Base-by-base conservation (phyloP, 2,888 invertebrate genomes). In the Gerosis bhagava region DNA sequence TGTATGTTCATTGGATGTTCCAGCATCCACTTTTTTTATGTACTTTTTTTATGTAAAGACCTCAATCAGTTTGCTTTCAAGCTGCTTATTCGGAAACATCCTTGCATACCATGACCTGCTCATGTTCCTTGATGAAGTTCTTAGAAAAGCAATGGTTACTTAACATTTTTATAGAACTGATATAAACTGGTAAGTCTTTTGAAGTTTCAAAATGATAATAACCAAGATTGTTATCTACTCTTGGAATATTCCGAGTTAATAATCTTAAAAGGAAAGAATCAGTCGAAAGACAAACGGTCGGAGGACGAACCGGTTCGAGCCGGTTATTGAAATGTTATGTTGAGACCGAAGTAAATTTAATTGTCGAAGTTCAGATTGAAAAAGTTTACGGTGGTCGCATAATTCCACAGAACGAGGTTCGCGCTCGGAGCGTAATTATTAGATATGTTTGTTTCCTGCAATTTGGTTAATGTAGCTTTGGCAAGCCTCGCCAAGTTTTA, bases 321-420 rank as follows among this genome's bases (percentile, higher is more conserved):
- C 66, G 71, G 67, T 77, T 78, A 81, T 81, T 81, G 80, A 83
- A 84, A 82, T 78, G 73, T 78, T 78, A 76, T 74, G 72, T 79
- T 73, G 68, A 70, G 72, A 74, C 77, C 74, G 61, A 68, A 76
- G 74, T 78, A 80, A 81, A 86, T 83, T 83, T 83, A 84, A 84
- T 86, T 86, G 83, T 79, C 71, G 72, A 84, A 86, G 84, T 86
- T 86, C 70, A 73, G 79, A 86, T 86, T 86, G 83, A 86, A 86
- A 86, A 86, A 86, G 86, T 86, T n/a, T 86, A 76, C 61, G 67
- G 70, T 70, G 77, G 80, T 75, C 76, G 74, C 76, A 76, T 83
- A 82, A 80, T 81, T 82, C 69, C 64, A 68, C 73, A 68, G 67
- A 79, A 73, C 74, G 73, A 65, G 71, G 58, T 66, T 65, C 62